A percentile compares a stretch with the other conserved stretches of the same genome.
Conservation (phyloP, 2,797 vertebrate genomes). For the Ciconia nigra region DNA sequence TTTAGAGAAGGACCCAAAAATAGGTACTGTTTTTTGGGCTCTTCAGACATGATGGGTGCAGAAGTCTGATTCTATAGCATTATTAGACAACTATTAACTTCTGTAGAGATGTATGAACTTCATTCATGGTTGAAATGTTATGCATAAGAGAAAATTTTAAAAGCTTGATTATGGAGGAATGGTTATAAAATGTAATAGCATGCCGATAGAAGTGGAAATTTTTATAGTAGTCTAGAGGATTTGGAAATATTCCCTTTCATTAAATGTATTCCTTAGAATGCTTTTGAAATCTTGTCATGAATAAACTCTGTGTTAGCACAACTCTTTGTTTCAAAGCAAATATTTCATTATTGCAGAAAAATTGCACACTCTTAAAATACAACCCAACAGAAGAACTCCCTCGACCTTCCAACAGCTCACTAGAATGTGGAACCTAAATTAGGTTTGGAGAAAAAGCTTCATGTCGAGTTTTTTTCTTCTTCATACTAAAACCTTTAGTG, state of each 20-base stretch:
- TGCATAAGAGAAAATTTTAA: neutral
- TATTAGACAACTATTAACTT: neutral
- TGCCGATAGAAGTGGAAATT: neutral
- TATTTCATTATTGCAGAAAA: neutral
- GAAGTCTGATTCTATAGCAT: neutral
- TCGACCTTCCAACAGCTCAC: neutral
- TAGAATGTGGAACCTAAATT: neutral
- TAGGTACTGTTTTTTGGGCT: neutral
- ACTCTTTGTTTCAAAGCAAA: conserved; percentile 38
- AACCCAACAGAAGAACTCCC: neutral
- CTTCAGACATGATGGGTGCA: neutral
- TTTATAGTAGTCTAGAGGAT: neutral
- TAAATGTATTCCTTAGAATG: conserved; percentile 18
- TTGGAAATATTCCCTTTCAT: neutral
- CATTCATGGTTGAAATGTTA: neutral
- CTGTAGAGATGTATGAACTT: neutral
- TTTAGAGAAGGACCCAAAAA: neutral
- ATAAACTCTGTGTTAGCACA: conserved; percentile 9
- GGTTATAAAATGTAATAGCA: neutral
- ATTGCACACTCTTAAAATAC: neutral
- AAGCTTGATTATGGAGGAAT: neutral
- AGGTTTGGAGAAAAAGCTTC: neutral
- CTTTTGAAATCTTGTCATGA: conserved; percentile 27
- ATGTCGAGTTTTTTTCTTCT: neutral
- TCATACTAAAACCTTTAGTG: neutral